Evolutionary conservation across 2,113 vertebrate genomes (phyloP).

Genomic region (Colistium nudipinnis): DNA sequence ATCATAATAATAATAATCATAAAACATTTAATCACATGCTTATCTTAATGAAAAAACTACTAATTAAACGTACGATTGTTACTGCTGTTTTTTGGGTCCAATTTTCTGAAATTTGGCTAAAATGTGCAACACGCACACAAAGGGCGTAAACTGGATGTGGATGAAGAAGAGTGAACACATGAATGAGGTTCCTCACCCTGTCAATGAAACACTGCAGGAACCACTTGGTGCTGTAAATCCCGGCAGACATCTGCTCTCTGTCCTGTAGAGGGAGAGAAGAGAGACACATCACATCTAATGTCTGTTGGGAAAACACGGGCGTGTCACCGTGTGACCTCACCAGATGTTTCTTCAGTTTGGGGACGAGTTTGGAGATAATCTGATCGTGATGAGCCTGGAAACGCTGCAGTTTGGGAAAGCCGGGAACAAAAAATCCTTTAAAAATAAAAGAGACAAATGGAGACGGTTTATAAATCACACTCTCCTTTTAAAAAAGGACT

Average conservation of each 20-base stretch:
- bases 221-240: slow-evolving; percentile 94
- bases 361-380: slow-evolving; percentile 88
- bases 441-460: neutral
- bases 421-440: slow-evolving; percentile 89
- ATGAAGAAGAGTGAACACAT: neutral
- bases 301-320: slow-evolving; percentile 4
- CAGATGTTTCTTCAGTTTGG: slow-evolving; percentile 91
- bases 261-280: slow-evolving; percentile 76
- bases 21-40: no score
- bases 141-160: neutral
- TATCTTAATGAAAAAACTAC: no score
- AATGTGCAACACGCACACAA: no score
- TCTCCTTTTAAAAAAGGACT: no score
- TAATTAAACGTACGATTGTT: no score
- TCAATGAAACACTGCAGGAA: slow-evolving; percentile 94
- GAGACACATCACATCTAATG: neutral
- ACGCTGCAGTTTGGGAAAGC: slow-evolving; percentile 91
- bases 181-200: slow-evolving; percentile 79
- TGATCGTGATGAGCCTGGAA: slow-evolving; percentile 92
- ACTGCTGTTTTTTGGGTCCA: no score
- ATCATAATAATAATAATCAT: no score
- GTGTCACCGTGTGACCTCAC: slow-evolving; percentile 68
- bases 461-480: neutral
- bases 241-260: slow-evolving; percentile 90
- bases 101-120: no score